These are phyloP conservation scores for Vulpes lagopus DNA, from an alignment of 2,113 vertebrate species.

Conservation along the genomic window DNA sequence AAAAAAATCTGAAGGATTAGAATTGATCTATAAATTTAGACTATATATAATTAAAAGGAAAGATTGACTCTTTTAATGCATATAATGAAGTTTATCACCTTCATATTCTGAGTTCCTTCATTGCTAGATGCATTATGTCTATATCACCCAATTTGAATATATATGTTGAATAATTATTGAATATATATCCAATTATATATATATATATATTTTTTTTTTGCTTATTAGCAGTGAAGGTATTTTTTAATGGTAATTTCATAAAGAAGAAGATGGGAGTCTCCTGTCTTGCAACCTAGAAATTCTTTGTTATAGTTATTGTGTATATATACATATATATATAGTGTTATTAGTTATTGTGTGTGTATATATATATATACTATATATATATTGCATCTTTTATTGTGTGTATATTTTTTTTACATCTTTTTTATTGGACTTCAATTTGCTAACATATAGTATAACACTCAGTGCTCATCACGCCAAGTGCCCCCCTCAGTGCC, in stretches of 20 bases:
- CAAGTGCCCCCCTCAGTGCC: too few species aligned
- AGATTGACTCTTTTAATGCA: background rate
- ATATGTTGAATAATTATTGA: background rate
- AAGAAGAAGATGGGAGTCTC: background rate
- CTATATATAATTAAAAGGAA: background rate
- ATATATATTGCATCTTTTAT: too few species aligned
- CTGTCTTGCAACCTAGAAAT: background rate
- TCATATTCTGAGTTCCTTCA: background rate
- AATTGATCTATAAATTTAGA: background rate
- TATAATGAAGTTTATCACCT: background rate
- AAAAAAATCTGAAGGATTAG: background rate
- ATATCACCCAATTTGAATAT: background rate
- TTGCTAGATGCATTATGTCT: background rate
- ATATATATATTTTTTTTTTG: background rate
- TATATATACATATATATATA: too few species aligned
- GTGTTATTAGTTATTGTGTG: too few species aligned
- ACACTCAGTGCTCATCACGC: too few species aligned
- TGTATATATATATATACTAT: too few species aligned
- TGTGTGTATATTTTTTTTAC: too few species aligned
- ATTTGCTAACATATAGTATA: too few species aligned
- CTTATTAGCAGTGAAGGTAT: background rate
- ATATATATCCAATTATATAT: background rate
- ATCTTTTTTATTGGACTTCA: too few species aligned
- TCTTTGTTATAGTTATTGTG: background rate
- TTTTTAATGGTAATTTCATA: slow-evolving; percentile 49